Conservation (phyloP, 2,797 vertebrate species). For the Anniella stebbinsi region DNA sequence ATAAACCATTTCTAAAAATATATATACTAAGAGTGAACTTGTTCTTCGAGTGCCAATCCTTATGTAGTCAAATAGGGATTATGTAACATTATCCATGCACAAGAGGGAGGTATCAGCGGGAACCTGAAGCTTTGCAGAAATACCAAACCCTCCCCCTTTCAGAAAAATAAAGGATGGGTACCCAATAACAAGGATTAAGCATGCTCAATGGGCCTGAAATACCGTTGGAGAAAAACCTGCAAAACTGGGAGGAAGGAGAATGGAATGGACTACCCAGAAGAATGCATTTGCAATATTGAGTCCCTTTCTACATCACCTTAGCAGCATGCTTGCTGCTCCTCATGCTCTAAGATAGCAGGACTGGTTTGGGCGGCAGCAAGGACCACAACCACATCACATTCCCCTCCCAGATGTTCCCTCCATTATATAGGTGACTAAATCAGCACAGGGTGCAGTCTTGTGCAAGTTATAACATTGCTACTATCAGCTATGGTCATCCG, state of each 20-base stretch:
- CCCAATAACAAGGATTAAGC: background rate
- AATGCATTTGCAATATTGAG: background rate
- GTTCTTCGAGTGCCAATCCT: background rate
- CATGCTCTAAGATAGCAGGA: background rate
- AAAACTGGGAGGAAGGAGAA: background rate
- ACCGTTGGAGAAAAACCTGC: background rate
- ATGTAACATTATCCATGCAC: background rate
- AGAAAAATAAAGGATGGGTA: background rate
- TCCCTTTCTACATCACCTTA: background rate
- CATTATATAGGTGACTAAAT: background rate
- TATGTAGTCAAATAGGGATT: background rate
- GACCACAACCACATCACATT: background rate
- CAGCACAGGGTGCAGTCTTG: background rate
- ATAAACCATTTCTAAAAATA: background rate
- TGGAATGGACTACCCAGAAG: too few species aligned
- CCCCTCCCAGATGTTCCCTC: background rate
- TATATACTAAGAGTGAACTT: background rate
- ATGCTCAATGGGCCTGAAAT: background rate
- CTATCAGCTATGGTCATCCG: background rate
- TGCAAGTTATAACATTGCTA: background rate
- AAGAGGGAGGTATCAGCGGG: background rate
- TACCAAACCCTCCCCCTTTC: background rate
- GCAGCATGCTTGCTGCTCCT: background rate
- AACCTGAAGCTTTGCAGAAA: background rate
- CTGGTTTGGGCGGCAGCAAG: background rate